Evolutionary conservation across 53 echinoderm and acorn worm genomes (phyloP), one percentile per base, ranked within the genome.

Genomic region (Zoroaster sp.): DNA sequence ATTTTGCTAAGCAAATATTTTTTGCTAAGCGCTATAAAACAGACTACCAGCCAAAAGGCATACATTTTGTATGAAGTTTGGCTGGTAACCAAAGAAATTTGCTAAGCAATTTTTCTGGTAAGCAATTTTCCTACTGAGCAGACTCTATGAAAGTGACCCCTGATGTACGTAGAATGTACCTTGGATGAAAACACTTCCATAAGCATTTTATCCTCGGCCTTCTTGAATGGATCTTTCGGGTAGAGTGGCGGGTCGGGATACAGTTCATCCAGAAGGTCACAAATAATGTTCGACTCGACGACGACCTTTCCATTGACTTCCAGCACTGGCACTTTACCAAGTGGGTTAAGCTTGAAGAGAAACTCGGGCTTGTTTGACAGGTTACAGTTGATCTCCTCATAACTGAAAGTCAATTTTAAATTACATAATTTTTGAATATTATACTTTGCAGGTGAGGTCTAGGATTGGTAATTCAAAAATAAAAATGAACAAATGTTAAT

Each of bases 331-430:
- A 94, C 94, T 39, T 63, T 74, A 30, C 94, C 94, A 14, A 81
- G 87, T 6, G 92, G 94, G 41, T 94, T 54, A 6, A 80, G 80
- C 53, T 94, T 92, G 1, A 94, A 37, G 12, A 92, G 83, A 53
- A 92, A 94, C 32, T 94, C 94, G 25, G 94, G 94, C 40, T 94
- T 94, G 25, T 92, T 14, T 12, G 10, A 69, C 45, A 94, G 68
- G 70, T 94, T 89, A 44, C 94, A 94, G 92, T 94, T 94, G 65
- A 94, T 81, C 3, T 77, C 63, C 52, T 94, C 94, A 75, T 81
- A 92, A 12, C 94, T 94, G 14, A n/a, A 83, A 53, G 39, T 20
- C 40, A 28, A 8, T 37, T 33, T 52, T 37, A 31, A 6, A 79
- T 11, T 7, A 33, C 30, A 4, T 12, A 45, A 51, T 47, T 78